Evolutionary conservation across 2,797 vertebrate genomes (phyloP), one percentile per base, ranked within the genome.

Genomic region (Hirundo rustica): DNA sequence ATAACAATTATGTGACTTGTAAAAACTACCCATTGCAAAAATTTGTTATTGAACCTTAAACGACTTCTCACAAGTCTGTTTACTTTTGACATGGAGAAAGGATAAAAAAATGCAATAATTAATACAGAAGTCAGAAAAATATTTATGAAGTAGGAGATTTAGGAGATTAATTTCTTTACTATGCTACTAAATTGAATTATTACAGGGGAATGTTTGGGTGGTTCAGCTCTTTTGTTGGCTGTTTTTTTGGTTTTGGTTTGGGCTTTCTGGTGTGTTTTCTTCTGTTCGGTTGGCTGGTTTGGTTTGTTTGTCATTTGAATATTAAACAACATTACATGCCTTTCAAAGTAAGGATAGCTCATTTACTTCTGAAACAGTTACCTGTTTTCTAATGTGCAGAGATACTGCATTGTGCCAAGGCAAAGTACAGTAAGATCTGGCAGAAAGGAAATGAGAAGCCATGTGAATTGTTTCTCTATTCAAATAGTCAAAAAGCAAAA

Each of bases 221-320:
- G 25, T 53, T 62, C 10, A 4, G 27, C 8, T 2, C 11, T 23
- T 50, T 38, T 84, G 29, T 80, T 47, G 26, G 7, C 3, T 89
- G 2, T 1, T 20, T 40, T 40, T 23, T 23, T 48, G 26, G 17
- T 17, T 54, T 38, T 22, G 10, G 7, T 48, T 42, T 16, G 10
- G 12, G 3, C 0, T 1, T 19, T 44, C 47, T n/a, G 5, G 3
- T 72, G 12, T n/a, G 5, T n/a, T 60, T 38, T 76, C 40, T 48
- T 73, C 66, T 58, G 7, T n/a, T 80, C 34, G 13, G 4, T 16
- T 86, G 19, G 2, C 11, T 32, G 17, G 2, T 50, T 61, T 44
- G 20, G 2, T 40, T 57, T 17, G 8, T 22, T 44, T 32, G 8
- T n/a, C 6, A 11, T 81, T 71, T 55, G 9, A 62, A 60, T 67